Conservation (phyloP, 2,797 vertebrate genomes). For the Crocodylus rhombifer region DNA sequence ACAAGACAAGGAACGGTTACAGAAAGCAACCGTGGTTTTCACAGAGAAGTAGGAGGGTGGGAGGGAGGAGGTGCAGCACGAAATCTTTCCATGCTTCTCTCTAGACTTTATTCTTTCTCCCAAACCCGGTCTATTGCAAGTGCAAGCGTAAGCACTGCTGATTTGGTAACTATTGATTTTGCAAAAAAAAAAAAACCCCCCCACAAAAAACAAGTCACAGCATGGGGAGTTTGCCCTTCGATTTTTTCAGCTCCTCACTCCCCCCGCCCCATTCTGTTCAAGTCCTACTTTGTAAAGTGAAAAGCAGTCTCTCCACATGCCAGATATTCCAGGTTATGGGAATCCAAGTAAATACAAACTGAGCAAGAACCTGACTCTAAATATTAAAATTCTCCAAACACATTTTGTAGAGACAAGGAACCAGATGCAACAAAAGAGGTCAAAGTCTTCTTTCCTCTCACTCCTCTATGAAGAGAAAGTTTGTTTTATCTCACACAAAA, state of each 20-base stretch:
- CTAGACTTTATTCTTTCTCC: background rate
- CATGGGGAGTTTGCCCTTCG: background rate
- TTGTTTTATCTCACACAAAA: slow-evolving; percentile 14
- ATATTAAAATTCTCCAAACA: background rate
- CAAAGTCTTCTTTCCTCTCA: background rate
- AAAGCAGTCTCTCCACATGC: background rate
- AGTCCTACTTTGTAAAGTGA: background rate
- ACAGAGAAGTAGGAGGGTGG: background rate
- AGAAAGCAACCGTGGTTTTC: background rate
- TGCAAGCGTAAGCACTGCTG: background rate
- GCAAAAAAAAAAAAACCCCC: background rate
- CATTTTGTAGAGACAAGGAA: background rate
- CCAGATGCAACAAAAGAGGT: background rate
- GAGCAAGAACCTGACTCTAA: background rate
- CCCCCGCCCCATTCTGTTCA: background rate
- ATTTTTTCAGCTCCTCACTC: background rate
- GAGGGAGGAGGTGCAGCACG: background rate
- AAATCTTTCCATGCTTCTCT: background rate
- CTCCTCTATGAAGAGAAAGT: background rate
- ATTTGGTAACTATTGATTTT: slow-evolving; percentile 7
- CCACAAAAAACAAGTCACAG: background rate
- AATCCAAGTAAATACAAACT: background rate
- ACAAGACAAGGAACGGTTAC: accelerated
- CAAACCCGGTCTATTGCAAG: background rate
- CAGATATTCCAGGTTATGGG: background rate